Conservation (phyloP, 2,888 invertebrate species). For the Amiota communis region DNA sequence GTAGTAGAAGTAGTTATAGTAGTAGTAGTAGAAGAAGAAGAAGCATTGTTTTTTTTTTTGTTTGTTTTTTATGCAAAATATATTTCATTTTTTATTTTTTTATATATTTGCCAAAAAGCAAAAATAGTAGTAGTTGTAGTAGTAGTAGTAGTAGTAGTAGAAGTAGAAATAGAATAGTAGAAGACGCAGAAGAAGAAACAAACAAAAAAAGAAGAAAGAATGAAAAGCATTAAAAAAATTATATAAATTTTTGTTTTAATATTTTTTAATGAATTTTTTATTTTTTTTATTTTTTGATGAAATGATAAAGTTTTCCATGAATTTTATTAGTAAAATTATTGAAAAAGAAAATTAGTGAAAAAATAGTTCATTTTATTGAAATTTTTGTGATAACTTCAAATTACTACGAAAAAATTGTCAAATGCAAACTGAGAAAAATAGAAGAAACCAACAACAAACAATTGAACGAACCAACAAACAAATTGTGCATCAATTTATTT, state of each 20-base stretch:
- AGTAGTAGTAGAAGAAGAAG: constrained; percentile 63
- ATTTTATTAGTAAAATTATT: neutral
- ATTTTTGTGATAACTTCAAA: neutral
- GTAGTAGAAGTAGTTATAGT: constrained; percentile 50
- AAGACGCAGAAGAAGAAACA: constrained; percentile 31
- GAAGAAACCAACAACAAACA: neutral
- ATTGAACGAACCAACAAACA: neutral
- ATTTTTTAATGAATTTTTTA: constrained; percentile 11
- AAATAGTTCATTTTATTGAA: neutral
- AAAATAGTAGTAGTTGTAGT: constrained; percentile 35
- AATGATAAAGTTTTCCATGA: neutral
- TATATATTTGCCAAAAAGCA: constrained; percentile 50
- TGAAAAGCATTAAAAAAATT: constrained; percentile 26
- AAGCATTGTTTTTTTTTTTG: constrained; percentile 48
- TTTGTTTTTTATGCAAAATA: constrained; percentile 48
- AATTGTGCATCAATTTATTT: too few relatives aligned
- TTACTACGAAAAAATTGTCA: neutral
- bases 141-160: too few relatives aligned
- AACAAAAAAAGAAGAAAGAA: constrained; percentile 41
- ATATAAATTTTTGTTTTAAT: constrained; percentile 32
- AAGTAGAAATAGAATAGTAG: too few relatives aligned
- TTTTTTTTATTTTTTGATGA: neutral
- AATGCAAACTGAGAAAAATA: neutral
- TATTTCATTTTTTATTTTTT: neutral
- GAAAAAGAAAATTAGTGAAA: neutral